phyloP scores from a whole-genome alignment of 2,113 vertebrate species.

The Maccullochella peelii region DNA sequence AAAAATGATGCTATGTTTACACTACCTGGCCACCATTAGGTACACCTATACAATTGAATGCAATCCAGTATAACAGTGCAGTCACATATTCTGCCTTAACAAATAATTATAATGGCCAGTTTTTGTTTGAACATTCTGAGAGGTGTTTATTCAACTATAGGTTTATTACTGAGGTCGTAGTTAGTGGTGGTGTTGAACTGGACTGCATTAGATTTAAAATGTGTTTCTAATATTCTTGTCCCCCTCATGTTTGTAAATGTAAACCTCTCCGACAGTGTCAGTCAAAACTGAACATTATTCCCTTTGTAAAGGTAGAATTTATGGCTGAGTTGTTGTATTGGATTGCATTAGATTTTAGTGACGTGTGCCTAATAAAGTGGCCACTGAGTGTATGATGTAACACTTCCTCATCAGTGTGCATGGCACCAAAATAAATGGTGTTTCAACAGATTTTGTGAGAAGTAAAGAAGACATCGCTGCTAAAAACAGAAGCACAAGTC shows the following conservation, averaged over 20 bases:
- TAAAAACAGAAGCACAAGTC: not conserved
- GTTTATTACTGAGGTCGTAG: not conserved
- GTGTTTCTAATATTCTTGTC: not conserved
- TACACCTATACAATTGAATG: not conserved
- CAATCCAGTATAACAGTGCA: not conserved
- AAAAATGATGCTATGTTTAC: not conserved
- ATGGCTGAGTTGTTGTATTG: not conserved
- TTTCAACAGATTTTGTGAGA: constrained; percentile 10
- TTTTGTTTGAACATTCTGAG: not conserved
- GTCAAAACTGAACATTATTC: not conserved
- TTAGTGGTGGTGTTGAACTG: not conserved
- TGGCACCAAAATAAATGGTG: not conserved
- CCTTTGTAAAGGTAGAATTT: not conserved
- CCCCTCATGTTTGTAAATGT: not conserved
- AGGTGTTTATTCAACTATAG: not conserved
- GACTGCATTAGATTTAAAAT: not conserved
- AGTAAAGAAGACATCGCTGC: constrained; percentile 7
- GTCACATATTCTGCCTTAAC: not conserved
- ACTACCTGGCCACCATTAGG: not conserved
- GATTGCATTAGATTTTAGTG: not conserved
- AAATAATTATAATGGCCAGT: not conserved
- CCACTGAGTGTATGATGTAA: not conserved
- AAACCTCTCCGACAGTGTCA: not conserved
- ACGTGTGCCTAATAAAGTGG: not conserved
- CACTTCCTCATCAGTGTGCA: not conserved